A percentile compares a stretch with the other conserved stretches of the same genome.
Conservation (phyloP, 2,113 vertebrate genomes). For the Abramis brama region DNA sequence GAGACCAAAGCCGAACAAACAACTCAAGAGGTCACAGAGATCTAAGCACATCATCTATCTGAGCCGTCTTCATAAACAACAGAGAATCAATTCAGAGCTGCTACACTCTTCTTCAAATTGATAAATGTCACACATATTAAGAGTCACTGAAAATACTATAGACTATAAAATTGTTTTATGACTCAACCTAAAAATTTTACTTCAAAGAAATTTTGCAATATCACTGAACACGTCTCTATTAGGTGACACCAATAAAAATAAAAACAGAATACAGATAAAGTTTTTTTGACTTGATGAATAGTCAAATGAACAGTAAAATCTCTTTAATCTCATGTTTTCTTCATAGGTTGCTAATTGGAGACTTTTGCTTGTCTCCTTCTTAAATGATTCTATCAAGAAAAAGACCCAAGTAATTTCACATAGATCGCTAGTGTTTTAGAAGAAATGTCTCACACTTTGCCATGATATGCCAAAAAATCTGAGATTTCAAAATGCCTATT, state of each 20-base stretch:
- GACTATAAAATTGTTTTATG: not conserved
- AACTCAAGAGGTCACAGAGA: not conserved
- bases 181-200: not conserved
- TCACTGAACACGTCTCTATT: not conserved
- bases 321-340: too few relatives aligned
- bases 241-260: too few relatives aligned
- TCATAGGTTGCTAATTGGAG: too few relatives aligned
- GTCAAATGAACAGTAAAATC: too few relatives aligned
- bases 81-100: not conserved
- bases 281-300: not conserved
- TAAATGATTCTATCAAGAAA: too few relatives aligned
- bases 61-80: not conserved
- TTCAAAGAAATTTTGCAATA: not conserved
- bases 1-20: slow-evolving; percentile 48
- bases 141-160: not conserved
- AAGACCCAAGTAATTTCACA: too few relatives aligned
- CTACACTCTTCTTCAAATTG: not conserved
- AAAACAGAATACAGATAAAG: not conserved
- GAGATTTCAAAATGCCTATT: too few relatives aligned
- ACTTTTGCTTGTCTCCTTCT: too few relatives aligned
- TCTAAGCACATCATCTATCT: not conserved
- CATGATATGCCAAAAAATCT: too few relatives aligned
- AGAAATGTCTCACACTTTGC: too few relatives aligned
- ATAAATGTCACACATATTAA: not conserved
- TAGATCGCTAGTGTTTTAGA: too few relatives aligned